Base-by-base conservation (phyloP, 2,888 invertebrate species). In the Chirona hameri region DNA sequence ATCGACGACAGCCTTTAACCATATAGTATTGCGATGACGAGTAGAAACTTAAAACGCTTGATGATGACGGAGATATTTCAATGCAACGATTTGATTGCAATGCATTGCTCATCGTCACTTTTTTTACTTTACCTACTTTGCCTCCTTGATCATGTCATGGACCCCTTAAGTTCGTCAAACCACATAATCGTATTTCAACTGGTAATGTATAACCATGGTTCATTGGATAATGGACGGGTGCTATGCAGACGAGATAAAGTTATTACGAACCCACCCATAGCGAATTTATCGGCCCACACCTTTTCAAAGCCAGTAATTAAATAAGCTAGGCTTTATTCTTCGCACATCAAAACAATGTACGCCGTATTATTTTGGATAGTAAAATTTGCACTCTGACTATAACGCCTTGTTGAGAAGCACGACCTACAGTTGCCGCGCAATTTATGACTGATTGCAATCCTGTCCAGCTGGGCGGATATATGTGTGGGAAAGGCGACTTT, bases 401-500 rank as follows among this genome's bases (percentile, higher is more conserved):
- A 76, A 46, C 39, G 39, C 76, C 76, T 46, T 76, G 46, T 39
- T 24, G 21, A 7, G 76, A 46, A 39, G n/a, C 31, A 72, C 31
- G 31, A 72, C 24, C 46, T 21, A 46, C 76, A 24, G 39, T 76
- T 46, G 46, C 5, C 46, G 9, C 14, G 21, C 39, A 9, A 76
- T 76, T 76, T 76, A 76, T 24, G 76, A 46, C 24, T 31, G 14
- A 24, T 10, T 76, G 76, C 46, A 76, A 46, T 76, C 24, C 39
- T 27, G 29, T 27, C 72, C 31, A 72, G 27, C 27, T 27, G 27
- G 31, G 7, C 18, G 18, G 31, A 72, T 29, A 72, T 31, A 31
- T 72, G 72, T 72, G 72, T 72, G 72, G 72, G 72, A 72, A 72
- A 72, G 72, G 31, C 10, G 18, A 18, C 31, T 31, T 72, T 52